phyloP scores from a whole-genome alignment of 2,888 invertebrate species.

The Lasius fuliginosus region DNA sequence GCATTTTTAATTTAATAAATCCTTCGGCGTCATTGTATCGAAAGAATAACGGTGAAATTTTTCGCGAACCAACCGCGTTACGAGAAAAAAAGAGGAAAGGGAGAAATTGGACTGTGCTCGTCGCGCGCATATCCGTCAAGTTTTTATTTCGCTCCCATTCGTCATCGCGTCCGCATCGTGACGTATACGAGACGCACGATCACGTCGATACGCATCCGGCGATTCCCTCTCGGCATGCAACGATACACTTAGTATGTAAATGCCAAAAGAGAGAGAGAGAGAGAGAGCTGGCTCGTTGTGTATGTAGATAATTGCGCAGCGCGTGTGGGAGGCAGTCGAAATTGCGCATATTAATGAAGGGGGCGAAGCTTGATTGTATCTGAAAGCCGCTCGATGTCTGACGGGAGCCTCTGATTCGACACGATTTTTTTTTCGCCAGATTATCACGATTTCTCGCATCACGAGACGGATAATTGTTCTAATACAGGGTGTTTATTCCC shows the following conservation, averaged over 20 bases:
- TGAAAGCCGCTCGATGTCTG: conserved; percentile 64
- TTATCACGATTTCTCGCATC: not conserved
- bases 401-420: conserved; percentile 31
- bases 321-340: conserved; percentile 72
- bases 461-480: not conserved
- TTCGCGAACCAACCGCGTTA: not conserved
- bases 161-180: conserved; percentile 70
- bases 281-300: conserved; percentile 36
- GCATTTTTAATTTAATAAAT: not conserved
- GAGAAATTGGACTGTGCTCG: not conserved
- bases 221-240: conserved; percentile 76
- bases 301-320: conserved; percentile 73
- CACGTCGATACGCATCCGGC: conserved; percentile 73
- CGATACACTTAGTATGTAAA: conserved; percentile 78
- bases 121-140: conserved; percentile 2
- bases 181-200: conserved; percentile 56
- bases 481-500: no score
- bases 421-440: not conserved
- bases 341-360: conserved; percentile 77
- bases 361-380: conserved; percentile 69
- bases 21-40: not conserved
- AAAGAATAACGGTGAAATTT: conserved; percentile 24
- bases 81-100: not conserved
- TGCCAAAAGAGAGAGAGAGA: conserved; percentile 33
- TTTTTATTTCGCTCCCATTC: conserved; percentile 20